Conservation (phyloP, 2,797 vertebrate genomes). For the Sebastolobus altivelis region DNA sequence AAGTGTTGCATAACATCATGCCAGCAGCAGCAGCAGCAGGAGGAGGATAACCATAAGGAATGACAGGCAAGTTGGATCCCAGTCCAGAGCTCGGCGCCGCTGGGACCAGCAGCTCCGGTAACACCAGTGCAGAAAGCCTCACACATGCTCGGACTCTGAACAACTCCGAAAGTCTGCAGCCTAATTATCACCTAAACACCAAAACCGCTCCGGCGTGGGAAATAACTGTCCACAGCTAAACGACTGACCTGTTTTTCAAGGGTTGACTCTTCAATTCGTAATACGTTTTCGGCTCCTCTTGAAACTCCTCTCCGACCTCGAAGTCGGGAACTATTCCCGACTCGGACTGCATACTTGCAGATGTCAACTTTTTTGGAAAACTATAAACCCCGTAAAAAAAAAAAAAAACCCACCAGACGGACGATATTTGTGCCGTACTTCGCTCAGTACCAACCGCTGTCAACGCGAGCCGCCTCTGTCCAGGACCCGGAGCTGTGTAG, state of each 20-base stretch:
- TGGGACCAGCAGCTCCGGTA: slow-evolving; percentile 19
- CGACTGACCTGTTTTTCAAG: slow-evolving; percentile 94
- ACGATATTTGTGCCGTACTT: slow-evolving; percentile 64
- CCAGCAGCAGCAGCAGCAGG: slow-evolving; percentile 39
- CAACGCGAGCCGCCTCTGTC: slow-evolving; percentile 69
- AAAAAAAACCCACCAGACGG: slow-evolving; percentile 12
- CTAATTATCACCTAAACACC: slow-evolving; percentile 64
- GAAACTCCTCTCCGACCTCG: slow-evolving; percentile 95
- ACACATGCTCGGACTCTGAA: not conserved
- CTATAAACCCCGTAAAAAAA: slow-evolving; percentile 10
- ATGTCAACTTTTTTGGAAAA: slow-evolving; percentile 68
- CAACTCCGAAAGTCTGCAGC: slow-evolving; percentile 24
- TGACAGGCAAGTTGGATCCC: slow-evolving; percentile 41
- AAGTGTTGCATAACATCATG: slow-evolving; percentile 82
- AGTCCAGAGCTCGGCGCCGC: slow-evolving; percentile 18
- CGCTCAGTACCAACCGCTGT: slow-evolving; percentile 68
- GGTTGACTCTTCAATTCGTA: slow-evolving; percentile 98
- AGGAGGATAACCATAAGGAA: slow-evolving; percentile 56
- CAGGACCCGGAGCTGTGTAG: slow-evolving; percentile 83
- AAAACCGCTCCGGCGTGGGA: slow-evolving; percentile 68
- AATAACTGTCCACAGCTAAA: slow-evolving; percentile 74
- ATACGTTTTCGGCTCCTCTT: slow-evolving; percentile 96
- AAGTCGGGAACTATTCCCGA: slow-evolving; percentile 98
- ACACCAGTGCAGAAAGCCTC: slow-evolving; percentile 29
- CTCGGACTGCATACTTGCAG: slow-evolving; percentile 91